phyloP scores from a whole-genome alignment of 2,888 invertebrate genomes.

The Agonopterix subpropinquella region DNA sequence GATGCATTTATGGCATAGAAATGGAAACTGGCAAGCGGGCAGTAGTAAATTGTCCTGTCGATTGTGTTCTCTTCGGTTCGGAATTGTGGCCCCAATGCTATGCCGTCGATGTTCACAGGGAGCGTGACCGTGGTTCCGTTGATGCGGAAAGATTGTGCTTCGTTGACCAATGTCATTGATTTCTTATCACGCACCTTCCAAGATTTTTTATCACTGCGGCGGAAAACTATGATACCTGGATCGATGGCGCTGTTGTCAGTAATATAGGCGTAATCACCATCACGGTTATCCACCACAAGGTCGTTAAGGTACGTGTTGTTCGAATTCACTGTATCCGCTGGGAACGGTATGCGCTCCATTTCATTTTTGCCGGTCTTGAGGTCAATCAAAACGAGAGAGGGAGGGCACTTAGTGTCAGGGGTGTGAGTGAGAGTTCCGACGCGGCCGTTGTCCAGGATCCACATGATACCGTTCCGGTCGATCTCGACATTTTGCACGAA shows the following conservation, averaged over 20 bases:
- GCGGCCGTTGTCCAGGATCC: slow-evolving; percentile 81
- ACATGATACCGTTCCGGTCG: slow-evolving; percentile 81
- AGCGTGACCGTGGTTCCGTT: slow-evolving; percentile 74
- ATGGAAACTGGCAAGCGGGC: slow-evolving; percentile 80
- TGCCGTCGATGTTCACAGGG: slow-evolving; percentile 80
- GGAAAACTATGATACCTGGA: slow-evolving; percentile 84
- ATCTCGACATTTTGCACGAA: slow-evolving; percentile 85
- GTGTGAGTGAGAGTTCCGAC: slow-evolving; percentile 75
- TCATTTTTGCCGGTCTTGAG: slow-evolving; percentile 75
- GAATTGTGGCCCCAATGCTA: slow-evolving; percentile 80
- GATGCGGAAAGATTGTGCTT: slow-evolving; percentile 77
- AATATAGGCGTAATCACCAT: slow-evolving; percentile 83
- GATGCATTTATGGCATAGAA: slow-evolving; percentile 80
- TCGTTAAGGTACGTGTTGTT: slow-evolving; percentile 81
- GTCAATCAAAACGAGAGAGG: slow-evolving; percentile 81
- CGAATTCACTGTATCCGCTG: slow-evolving; percentile 73
- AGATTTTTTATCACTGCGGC: slow-evolving; percentile 76
- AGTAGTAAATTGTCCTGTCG: slow-evolving; percentile 78
- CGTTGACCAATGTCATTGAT: slow-evolving; percentile 78
- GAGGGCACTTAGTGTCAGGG: slow-evolving; percentile 77
- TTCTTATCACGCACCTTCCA: slow-evolving; percentile 81
- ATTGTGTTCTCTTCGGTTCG: slow-evolving; percentile 41
- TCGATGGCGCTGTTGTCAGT: slow-evolving; percentile 81
- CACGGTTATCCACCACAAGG: slow-evolving; percentile 82
- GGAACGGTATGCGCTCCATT: slow-evolving; percentile 77